Evolutionary conservation across 2,888 invertebrate genomes (phyloP).

Genomic region (Boloria euphrosyne): DNA sequence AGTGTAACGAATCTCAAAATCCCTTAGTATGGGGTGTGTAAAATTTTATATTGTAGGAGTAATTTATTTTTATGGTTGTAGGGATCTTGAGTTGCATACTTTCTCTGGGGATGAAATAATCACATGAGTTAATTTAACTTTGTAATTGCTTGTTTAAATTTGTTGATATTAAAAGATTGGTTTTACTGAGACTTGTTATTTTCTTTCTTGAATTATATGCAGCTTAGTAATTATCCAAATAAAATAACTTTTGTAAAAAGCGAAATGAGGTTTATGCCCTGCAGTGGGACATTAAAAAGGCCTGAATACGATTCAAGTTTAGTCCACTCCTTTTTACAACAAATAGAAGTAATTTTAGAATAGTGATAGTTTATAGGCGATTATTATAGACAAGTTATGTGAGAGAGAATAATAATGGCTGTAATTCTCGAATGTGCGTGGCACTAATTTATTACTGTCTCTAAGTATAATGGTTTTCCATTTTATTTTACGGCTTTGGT

Average conservation of each 20-base stretch:
- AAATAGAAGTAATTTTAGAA: too few relatives aligned
- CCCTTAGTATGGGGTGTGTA: constrained; percentile 72
- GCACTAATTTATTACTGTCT: not conserved
- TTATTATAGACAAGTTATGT: too few relatives aligned
- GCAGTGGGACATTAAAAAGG: too few relatives aligned
- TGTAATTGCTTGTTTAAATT: constrained; percentile 48
- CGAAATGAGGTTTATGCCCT: too few relatives aligned
- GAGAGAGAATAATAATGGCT: too few relatives aligned
- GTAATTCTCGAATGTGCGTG: not conserved
- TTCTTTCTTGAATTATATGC: too few relatives aligned
- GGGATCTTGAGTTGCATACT: constrained; percentile 57
- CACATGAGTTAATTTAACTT: constrained; percentile 59
- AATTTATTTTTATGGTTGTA: constrained; percentile 74
- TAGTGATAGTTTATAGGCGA: too few relatives aligned
- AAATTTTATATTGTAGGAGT: constrained; percentile 74
- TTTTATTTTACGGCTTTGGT: constrained; percentile 5
- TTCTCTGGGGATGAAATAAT: constrained; percentile 65
- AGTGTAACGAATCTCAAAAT: constrained; percentile 70
- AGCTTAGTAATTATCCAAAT: too few relatives aligned
- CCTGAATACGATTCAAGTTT: too few relatives aligned
- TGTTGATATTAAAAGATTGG: constrained; percentile 34
- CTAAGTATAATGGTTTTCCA: not conserved
- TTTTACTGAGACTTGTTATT: too few relatives aligned
- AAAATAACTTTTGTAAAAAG: too few relatives aligned
- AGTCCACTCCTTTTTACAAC: too few relatives aligned